A percentile compares a stretch with the other conserved stretches of the same genome.
phyloP scores from a whole-genome alignment of 2,797 vertebrate genomes.

The Pangasius krempfi region DNA sequence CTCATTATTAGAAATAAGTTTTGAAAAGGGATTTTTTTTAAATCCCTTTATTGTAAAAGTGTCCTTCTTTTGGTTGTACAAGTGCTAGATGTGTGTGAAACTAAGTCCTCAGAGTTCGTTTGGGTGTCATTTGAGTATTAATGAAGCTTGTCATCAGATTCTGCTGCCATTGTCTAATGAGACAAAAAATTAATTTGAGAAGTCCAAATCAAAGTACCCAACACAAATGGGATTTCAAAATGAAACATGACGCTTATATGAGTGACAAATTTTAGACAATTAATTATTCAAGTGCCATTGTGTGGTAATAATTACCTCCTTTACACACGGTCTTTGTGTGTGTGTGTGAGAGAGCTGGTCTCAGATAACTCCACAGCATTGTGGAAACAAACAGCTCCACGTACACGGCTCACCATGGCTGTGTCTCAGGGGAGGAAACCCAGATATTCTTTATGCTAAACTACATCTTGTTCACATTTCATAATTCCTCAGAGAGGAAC shows the following conservation, averaged over 20 bases:
- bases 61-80: not conserved
- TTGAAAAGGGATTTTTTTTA: not conserved
- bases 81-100: not conserved
- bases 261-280: slow-evolving; percentile 55
- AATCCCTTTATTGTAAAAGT: not conserved
- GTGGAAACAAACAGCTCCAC: slow-evolving; percentile 45
- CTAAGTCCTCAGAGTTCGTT: not conserved
- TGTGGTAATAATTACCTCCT: slow-evolving; percentile 59
- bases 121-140: slow-evolving; percentile 12
- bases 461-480: slow-evolving; percentile 62
- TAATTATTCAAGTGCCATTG: slow-evolving; percentile 56
- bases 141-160: slow-evolving; percentile 13
- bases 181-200: slow-evolving; percentile 28
- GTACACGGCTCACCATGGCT: slow-evolving; percentile 34
- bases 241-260: slow-evolving; percentile 46
- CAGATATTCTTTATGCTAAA: slow-evolving; percentile 67
- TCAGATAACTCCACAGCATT: slow-evolving; percentile 58
- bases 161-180: slow-evolving; percentile 7
- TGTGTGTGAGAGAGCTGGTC: slow-evolving; percentile 13
- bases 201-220: slow-evolving; percentile 24
- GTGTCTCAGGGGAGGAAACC: slow-evolving; percentile 68
- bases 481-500: slow-evolving; percentile 65
- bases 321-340: slow-evolving; percentile 34
- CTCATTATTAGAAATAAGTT: not conserved
- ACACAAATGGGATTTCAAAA: slow-evolving; percentile 45